phyloP scores from a whole-genome alignment of 2,888 invertebrate species.

The Lomographa bimaculata region DNA sequence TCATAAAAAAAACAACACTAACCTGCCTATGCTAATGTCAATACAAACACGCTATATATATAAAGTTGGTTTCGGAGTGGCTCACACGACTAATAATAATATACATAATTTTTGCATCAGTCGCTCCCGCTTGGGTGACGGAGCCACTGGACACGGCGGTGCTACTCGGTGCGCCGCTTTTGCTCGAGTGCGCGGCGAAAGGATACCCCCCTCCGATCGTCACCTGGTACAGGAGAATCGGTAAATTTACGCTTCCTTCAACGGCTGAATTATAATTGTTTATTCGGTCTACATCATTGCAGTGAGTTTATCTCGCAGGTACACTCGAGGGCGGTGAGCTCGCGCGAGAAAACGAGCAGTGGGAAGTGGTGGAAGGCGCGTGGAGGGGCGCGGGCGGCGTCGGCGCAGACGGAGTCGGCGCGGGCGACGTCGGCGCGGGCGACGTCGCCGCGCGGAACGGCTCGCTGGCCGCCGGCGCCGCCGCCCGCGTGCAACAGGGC shows the following conservation, averaged over 20 bases:
- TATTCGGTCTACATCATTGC: no score
- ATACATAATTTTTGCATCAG: constrained; percentile 78
- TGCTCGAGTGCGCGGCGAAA: constrained; percentile 88
- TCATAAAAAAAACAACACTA: no score
- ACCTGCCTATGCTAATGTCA: no score
- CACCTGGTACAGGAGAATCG: constrained; percentile 85
- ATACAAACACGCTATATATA: no score
- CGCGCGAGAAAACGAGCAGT: constrained; percentile 42
- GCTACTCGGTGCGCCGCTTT: constrained; percentile 87
- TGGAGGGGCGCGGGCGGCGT: constrained; percentile 25
- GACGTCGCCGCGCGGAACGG: constrained; percentile 62
- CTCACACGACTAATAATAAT: no score
- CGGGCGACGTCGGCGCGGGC: constrained; percentile 23
- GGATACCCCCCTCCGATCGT: constrained; percentile 88
- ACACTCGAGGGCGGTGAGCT: constrained; percentile 23
- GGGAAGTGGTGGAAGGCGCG: constrained; percentile 39
- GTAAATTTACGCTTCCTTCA: constrained; percentile 33
- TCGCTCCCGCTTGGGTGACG: constrained; percentile 88
- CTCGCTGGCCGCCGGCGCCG: constrained; percentile 85
- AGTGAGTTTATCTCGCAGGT: no score
- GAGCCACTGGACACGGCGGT: constrained; percentile 88
- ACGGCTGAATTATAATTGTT: no score
- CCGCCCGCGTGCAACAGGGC: constrained; percentile 88
- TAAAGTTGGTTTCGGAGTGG: no score
- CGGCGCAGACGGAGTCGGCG: constrained; percentile 21